These are phyloP conservation scores for Drosophila limbata DNA, from an alignment of 2,888 invertebrate genomes.

Conservation along the genomic window DNA sequence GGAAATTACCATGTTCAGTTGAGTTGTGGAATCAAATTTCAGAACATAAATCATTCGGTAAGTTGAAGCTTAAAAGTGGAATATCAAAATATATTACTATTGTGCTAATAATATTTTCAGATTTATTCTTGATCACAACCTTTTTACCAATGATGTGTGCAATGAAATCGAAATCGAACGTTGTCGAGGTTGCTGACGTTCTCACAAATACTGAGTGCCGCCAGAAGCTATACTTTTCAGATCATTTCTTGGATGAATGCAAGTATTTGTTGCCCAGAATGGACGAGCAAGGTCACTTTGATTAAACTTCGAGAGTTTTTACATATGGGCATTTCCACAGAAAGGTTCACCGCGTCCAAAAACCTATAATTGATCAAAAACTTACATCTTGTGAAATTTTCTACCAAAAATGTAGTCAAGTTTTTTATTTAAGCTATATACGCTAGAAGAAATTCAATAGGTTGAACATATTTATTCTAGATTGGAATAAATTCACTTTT, in stretches of 20 bases:
- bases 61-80: background rate
- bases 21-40: conserved; percentile 64
- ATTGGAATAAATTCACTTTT: too few relatives aligned
- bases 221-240: background rate
- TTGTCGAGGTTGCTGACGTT: background rate
- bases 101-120: conserved; percentile 8
- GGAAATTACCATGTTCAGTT: conserved; percentile 58
- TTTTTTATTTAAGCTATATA: too few relatives aligned
- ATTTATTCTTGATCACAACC: conserved; percentile 27
- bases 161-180: conserved; percentile 1
- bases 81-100: too few relatives aligned
- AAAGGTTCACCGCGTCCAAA: too few relatives aligned
- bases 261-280: conserved; percentile 31
- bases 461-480: too few relatives aligned
- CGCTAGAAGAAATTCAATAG: too few relatives aligned
- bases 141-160: conserved; percentile 28
- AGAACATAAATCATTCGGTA: conserved; percentile 69
- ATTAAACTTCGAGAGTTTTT: background rate
- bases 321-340: too few relatives aligned
- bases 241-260: conserved; percentile 27
- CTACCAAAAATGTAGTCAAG: too few relatives aligned
- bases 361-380: too few relatives aligned
- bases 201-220: conserved; percentile 17
- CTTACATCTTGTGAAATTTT: too few relatives aligned
- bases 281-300: conserved; percentile 16